Conservation (phyloP, 2,888 invertebrate species). For the Euzophera pinguis region DNA sequence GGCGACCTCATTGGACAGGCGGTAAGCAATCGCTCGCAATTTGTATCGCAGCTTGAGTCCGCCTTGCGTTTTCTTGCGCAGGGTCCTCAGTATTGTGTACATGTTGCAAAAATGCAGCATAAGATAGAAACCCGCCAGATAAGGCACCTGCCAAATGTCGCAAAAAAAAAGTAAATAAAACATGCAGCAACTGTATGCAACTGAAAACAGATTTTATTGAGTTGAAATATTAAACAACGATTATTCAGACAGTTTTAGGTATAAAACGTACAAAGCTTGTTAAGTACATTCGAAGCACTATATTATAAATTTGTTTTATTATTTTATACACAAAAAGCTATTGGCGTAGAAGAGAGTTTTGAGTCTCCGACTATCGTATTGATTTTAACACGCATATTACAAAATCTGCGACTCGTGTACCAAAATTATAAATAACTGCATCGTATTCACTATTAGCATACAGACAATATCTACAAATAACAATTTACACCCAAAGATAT, state of each 20-base stretch:
- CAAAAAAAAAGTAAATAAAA: conserved; percentile 48
- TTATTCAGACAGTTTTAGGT: conserved; percentile 34
- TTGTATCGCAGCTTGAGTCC: conserved; percentile 81
- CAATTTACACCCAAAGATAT: conserved; percentile 8
- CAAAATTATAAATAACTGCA: background rate
- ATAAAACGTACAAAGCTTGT: conserved; percentile 41
- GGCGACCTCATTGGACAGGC: conserved; percentile 66
- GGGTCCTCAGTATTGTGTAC: conserved; percentile 90
- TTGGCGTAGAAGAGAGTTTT: background rate
- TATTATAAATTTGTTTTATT: conserved; percentile 1
- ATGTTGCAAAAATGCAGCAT: conserved; percentile 93
- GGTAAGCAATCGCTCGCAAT: conserved; percentile 74
- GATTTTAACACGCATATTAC: too few species aligned
- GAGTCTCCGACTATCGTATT: too few species aligned
- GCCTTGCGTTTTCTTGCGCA: conserved; percentile 89
- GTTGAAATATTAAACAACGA: conserved; percentile 38
- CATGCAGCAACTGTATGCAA: conserved; percentile 40
- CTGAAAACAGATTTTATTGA: conserved; percentile 58
- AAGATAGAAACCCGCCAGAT: conserved; percentile 90
- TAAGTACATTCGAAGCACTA: conserved; percentile 30
- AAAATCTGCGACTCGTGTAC: background rate
- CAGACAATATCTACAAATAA: conserved; percentile 4
- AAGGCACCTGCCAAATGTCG: conserved; percentile 83
- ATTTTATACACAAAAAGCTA: background rate
- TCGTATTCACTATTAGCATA: background rate